Conservation (phyloP, 2,113 vertebrate genomes). For the Megatriorchis doriae region DNA sequence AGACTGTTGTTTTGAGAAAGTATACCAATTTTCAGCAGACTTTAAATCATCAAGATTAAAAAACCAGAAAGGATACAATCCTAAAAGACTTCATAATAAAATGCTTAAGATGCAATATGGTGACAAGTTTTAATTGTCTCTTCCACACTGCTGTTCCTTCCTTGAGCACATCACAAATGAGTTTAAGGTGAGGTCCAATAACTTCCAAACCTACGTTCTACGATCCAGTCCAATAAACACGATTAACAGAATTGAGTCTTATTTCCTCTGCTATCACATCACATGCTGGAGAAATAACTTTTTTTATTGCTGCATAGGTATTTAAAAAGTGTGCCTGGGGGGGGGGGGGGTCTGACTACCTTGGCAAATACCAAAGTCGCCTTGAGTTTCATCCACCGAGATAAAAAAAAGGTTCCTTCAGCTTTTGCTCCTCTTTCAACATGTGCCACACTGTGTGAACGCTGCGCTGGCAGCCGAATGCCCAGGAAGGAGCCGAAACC, state of each 20-base stretch:
- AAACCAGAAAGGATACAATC: not conserved
- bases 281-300: not conserved
- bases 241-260: not conserved
- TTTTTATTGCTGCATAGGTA: too few species aligned
- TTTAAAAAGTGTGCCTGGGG: too few species aligned
- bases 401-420: not conserved
- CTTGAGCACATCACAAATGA: not conserved
- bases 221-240: not conserved
- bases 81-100: not conserved
- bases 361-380: not conserved
- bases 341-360: not conserved
- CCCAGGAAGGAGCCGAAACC: accelerated
- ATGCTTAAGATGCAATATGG: not conserved
- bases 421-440: not conserved
- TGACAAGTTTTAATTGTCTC: not conserved
- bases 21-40: not conserved
- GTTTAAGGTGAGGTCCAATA: not conserved
- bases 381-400: not conserved
- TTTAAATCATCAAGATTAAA: not conserved
- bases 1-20: not conserved
- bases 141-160: accelerated
- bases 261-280: not conserved
- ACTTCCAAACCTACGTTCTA: not conserved
- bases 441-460: accelerated
- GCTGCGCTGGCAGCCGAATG: accelerated